Evolutionary conservation across 2,888 invertebrate genomes (phyloP).

Genomic region (Dicycla oo): DNA sequence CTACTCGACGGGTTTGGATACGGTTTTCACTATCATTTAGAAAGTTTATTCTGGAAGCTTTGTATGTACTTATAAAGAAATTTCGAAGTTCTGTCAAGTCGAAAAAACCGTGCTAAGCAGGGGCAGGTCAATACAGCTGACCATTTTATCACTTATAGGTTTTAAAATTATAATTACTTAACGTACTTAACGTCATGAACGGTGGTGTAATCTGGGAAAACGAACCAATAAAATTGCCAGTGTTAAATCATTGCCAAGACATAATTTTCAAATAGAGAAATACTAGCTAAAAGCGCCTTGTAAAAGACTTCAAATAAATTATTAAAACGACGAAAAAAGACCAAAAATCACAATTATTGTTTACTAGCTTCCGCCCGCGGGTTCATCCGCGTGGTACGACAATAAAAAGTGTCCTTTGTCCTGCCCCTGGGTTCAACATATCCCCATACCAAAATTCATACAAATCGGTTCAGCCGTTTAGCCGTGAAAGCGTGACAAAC

Average conservation of each 20-base stretch:
- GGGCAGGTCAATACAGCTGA: neutral
- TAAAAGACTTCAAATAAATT: neutral
- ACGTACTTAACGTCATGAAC: neutral
- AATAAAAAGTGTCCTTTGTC: too few species aligned
- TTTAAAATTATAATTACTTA: neutral
- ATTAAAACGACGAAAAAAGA: neutral
- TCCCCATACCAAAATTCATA: too few species aligned
- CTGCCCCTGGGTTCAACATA: too few species aligned
- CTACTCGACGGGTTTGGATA: too few species aligned
- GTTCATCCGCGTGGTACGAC: too few species aligned
- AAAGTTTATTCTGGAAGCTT: neutral
- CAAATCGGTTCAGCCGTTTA: too few species aligned
- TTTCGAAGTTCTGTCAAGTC: neutral
- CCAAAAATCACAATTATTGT: conserved; percentile 6
- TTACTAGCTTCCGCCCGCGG: too few species aligned
- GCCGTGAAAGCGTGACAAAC: too few species aligned
- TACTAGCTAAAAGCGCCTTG: neutral
- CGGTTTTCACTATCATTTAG: neutral
- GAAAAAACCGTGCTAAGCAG: neutral
- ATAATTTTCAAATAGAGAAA: neutral
- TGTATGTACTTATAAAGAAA: too few species aligned
- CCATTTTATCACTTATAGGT: neutral
- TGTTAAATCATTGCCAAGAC: neutral
- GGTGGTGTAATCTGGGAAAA: neutral
- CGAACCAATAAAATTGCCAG: neutral